Evolutionary conservation across 2,888 invertebrate species (phyloP).

Genomic region (Leptinotarsa juncta): DNA sequence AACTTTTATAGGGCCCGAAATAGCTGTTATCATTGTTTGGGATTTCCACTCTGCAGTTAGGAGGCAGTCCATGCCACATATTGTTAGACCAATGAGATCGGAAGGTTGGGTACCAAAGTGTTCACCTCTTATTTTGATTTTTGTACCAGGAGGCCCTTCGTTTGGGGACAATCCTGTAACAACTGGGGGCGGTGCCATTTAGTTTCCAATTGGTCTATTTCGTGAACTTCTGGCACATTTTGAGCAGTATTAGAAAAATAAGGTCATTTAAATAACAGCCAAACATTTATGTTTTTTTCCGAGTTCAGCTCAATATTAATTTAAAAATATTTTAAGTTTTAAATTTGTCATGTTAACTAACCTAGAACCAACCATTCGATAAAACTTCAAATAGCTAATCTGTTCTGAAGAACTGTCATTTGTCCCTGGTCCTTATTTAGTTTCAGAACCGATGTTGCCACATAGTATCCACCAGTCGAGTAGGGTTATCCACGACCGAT

Average conservation of each 20-base stretch:
- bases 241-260: not conserved
- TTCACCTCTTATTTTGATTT: slow-evolving; percentile 95
- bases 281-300: no score
- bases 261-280: no score
- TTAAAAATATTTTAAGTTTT: no score
- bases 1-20: slow-evolving; percentile 92
- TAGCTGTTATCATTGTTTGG: slow-evolving; percentile 94
- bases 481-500: no score
- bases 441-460: no score
- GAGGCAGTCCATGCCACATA: slow-evolving; percentile 95
- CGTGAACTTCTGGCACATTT: not conserved
- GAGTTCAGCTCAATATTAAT: no score
- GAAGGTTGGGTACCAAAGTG: slow-evolving; percentile 87
- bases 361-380: no score
- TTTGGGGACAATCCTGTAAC: slow-evolving; percentile 98
- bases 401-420: no score
- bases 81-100: slow-evolving; percentile 90
- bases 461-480: no score
- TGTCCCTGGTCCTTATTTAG: no score
- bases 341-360: no score
- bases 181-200: slow-evolving; percentile 82
- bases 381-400: no score
- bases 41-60: slow-evolving; percentile 98
- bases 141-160: slow-evolving; percentile 97
- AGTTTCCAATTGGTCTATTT: not conserved